These are phyloP conservation scores for Carassius gibelio DNA, from an alignment of 2,113 vertebrate genomes.

Conservation along the genomic window DNA sequence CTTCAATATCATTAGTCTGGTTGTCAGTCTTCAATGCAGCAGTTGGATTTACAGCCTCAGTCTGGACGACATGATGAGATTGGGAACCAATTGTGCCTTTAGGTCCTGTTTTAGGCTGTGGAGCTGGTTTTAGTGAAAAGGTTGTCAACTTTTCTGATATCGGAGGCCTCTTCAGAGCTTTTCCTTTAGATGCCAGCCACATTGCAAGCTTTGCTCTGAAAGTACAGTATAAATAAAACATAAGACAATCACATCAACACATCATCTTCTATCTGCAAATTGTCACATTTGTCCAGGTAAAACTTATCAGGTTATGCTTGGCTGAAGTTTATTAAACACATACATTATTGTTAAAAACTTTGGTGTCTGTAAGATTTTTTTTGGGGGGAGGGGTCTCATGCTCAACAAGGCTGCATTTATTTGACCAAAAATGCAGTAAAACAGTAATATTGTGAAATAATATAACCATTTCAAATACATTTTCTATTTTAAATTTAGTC, in stretches of 20 bases:
- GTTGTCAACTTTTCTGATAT: conserved; percentile 36
- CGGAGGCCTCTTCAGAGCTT: conserved; percentile 78
- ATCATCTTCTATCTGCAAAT: background rate
- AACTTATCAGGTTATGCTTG: background rate
- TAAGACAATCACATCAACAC: background rate
- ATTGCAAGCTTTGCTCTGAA: conserved; percentile 79
- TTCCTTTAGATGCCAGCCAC: conserved; percentile 83
- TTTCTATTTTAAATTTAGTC: too few species aligned
- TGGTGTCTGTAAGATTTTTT: too few species aligned
- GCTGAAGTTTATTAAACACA: background rate
- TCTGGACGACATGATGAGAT: background rate
- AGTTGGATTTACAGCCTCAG: background rate
- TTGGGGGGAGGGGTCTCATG: too few species aligned
- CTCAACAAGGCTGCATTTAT: too few species aligned
- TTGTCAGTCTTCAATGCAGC: background rate
- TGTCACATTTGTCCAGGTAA: background rate
- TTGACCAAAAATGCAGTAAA: too few species aligned
- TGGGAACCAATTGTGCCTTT: background rate
- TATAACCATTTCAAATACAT: too few species aligned
- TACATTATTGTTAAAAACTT: too few species aligned
- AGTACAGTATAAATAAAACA: background rate
- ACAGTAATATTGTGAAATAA: too few species aligned
- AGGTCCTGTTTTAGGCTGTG: conserved; percentile 21
- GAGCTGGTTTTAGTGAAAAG: conserved; percentile 42
- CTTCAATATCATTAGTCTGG: background rate